Base-by-base conservation (phyloP, 35 echinoderm and acorn worm species). In the Amphiura filiformis region DNA sequence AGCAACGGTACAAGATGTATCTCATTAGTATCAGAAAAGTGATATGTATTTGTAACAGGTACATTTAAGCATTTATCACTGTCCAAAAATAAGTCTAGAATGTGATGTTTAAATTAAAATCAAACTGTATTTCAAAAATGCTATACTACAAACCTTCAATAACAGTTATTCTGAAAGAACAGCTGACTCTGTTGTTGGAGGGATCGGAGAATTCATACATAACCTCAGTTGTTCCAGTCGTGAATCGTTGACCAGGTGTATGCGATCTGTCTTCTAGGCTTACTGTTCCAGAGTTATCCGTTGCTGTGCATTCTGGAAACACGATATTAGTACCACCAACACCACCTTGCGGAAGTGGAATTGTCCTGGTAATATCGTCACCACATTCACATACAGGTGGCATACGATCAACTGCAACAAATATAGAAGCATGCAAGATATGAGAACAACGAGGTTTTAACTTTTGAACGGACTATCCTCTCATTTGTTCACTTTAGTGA, bases 151-250 rank as follows among this genome's bases (percentile, higher is more conserved):
- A 2, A 70, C 61, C 61, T 70, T 70, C 83, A 57, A 31, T 57
- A 39, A 92, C 84, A 75, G 38, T 82, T 1, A 92, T 78, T 17
- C 12, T 28, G 34, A 92, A 87, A 3, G 0, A 14, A 47, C 88
- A 89, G 18, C 17, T 37, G 32, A 34, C 79, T 11, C 5, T 26
- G 33, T 89, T 89, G n/a, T 79, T 52, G 23, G 78, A 81, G 31
- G 64, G 41, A 76, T 89, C 88, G 9, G 56, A 36, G 28, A 57
- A 80, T 37, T 35, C 28, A 76, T 89, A 89, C 0, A 0, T 32
- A 18, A 89, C 88, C 2, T 1, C 15, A 5, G 88, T 83, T 31
- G 23, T 39, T 37, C 88, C 88, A 15, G 57, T 76, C 1, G 47
- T 37, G 56, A 89, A 89, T 0, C 41, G 13, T 3, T 14, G 31